These are phyloP conservation scores for Mamestra brassicae DNA, from an alignment of 2,888 invertebrate genomes.

Conservation along the genomic window DNA sequence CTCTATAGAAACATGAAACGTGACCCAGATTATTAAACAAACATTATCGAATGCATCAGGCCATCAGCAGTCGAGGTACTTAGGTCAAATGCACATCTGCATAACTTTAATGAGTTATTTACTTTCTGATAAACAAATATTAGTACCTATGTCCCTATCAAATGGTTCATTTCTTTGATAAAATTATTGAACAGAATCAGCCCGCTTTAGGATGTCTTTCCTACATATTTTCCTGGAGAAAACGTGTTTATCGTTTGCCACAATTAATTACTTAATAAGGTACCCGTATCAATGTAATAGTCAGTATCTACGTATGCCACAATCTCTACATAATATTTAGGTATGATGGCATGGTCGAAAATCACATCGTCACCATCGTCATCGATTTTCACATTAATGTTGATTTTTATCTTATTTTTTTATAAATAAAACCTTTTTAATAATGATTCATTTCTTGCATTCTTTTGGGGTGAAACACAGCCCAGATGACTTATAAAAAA, in stretches of 20 bases:
- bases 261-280: background rate
- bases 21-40: constrained; percentile 42
- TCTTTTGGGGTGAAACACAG: background rate
- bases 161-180: constrained; percentile 25
- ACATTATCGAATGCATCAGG: constrained; percentile 41
- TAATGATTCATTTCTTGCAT: background rate
- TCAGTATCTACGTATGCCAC: no score
- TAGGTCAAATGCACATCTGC: constrained; percentile 62
- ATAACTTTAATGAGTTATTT: constrained; percentile 45
- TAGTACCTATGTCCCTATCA: constrained; percentile 11
- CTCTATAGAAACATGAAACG: constrained; percentile 1
- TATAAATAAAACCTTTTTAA: background rate
- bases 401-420: background rate
- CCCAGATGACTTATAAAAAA: background rate
- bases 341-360: background rate
- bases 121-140: constrained; percentile 44
- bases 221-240: background rate
- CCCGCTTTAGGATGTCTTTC: background rate
- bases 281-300: no score
- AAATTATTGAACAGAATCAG: background rate
- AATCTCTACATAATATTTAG: background rate
- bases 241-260: background rate
- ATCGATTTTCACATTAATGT: background rate
- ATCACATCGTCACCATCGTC: background rate
- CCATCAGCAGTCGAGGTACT: constrained; percentile 17